These are phyloP conservation scores for Pelecanus crispus DNA, from an alignment of 2,113 vertebrate genomes.

Conservation along the genomic window DNA sequence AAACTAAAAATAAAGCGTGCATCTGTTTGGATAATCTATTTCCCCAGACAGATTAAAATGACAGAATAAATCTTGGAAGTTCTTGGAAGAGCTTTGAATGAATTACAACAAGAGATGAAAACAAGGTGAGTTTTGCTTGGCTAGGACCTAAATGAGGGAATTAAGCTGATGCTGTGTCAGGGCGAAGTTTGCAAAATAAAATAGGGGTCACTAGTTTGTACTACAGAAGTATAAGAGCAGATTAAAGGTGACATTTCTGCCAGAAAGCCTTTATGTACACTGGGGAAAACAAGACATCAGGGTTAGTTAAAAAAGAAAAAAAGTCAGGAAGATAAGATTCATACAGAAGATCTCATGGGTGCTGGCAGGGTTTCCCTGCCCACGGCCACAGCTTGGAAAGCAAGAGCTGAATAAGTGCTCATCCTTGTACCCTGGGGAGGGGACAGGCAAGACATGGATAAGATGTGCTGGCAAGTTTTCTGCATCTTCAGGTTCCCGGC, in stretches of 20 bases:
- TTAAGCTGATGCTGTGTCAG: background rate
- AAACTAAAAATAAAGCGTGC: constrained; percentile 22
- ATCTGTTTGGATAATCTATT: constrained; percentile 30
- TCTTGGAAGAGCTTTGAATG: constrained; percentile 30
- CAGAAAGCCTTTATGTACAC: background rate
- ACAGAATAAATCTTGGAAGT: constrained; percentile 29
- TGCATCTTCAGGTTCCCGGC: background rate
- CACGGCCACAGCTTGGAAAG: background rate
- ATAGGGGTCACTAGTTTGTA: background rate
- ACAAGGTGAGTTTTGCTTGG: constrained; percentile 41
- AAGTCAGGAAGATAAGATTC: background rate
- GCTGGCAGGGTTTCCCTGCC: background rate
- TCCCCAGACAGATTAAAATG: constrained; percentile 37
- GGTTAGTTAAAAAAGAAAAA: background rate
- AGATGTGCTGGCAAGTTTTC: background rate
- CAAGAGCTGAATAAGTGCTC: background rate
- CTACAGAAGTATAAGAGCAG: background rate
- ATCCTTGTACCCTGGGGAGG: background rate
- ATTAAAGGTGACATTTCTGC: constrained; percentile 27
- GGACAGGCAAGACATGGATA: background rate
- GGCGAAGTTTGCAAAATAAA: background rate
- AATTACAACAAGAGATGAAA: constrained; percentile 32
- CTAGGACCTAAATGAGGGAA: background rate
- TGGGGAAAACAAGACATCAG: background rate
- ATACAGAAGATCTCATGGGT: background rate